Evolutionary conservation across 1,140 invertebrate genomes (phyloP).

Genomic region (Agrypnia vestita): DNA sequence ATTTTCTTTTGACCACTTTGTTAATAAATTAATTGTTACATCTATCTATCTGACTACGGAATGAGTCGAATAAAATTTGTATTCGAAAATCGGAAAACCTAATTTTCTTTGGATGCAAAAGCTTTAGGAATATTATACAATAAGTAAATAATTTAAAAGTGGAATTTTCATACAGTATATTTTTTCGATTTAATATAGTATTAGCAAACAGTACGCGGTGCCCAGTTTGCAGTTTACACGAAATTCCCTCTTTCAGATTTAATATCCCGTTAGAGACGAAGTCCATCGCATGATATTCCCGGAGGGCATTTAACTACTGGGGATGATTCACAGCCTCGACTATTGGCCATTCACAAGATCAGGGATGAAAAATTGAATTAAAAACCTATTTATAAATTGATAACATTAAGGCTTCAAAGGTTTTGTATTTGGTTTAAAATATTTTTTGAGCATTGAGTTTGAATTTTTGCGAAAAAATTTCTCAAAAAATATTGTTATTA

Average conservation of each 20-base stretch:
- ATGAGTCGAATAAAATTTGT: too few species aligned
- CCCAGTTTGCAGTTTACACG: not conserved
- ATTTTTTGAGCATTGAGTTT: too few species aligned
- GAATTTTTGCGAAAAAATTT: too few species aligned
- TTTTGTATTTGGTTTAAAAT: too few species aligned
- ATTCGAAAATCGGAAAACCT: too few species aligned
- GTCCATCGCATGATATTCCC: not conserved
- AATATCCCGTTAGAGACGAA: not conserved
- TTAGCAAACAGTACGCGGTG: not conserved
- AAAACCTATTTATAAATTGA: not conserved
- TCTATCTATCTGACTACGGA: too few species aligned
- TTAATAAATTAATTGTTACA: too few species aligned
- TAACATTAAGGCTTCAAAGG: too few species aligned
- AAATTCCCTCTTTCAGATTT: constrained; percentile 14
- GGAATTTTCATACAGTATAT: not conserved
- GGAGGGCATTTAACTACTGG: constrained; percentile 1
- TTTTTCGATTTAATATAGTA: not conserved
- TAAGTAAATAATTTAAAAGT: too few species aligned
- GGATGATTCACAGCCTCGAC: constrained; percentile 18
- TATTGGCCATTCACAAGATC: not conserved
- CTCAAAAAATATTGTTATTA: too few species aligned
- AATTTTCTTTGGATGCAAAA: too few species aligned
- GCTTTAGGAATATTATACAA: too few species aligned
- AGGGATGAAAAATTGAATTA: not conserved
- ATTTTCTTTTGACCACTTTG: not conserved